These are phyloP conservation scores for Forbesichthys agassizii DNA, from an alignment of 2,113 vertebrate genomes.

Conservation along the genomic window DNA sequence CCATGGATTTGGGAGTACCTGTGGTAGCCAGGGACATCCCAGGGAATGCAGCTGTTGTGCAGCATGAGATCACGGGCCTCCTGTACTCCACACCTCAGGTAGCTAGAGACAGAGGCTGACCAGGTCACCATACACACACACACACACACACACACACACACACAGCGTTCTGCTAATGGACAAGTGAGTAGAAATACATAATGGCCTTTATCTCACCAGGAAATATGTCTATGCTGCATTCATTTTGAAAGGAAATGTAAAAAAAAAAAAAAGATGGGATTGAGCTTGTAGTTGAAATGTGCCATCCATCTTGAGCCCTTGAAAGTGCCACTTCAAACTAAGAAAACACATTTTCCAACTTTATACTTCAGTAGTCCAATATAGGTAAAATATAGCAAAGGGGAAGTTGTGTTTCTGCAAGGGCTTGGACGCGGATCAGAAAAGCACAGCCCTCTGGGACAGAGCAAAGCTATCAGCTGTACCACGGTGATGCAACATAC, in stretches of 20 bases:
- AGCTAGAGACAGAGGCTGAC: slow-evolving; percentile 22
- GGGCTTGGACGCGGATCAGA: slow-evolving; percentile 35
- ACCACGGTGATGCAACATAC: slow-evolving; percentile 34
- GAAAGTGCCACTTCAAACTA: not conserved
- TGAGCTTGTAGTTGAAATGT: no score
- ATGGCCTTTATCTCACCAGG: not conserved
- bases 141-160: not conserved
- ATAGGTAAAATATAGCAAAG: slow-evolving; percentile 27
- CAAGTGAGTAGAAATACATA: not conserved
- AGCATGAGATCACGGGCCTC: slow-evolving; percentile 84
- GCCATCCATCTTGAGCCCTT: not conserved
- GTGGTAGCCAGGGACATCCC: slow-evolving; percentile 89
- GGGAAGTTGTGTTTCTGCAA: slow-evolving; percentile 16
- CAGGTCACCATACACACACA: not conserved
- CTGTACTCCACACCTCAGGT: slow-evolving; percentile 88
- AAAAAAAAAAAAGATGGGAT: not conserved
- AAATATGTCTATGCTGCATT: not conserved
- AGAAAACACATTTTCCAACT: slow-evolving; percentile 15
- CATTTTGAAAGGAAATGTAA: no score
- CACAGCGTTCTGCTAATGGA: not conserved
- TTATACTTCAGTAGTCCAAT: slow-evolving; percentile 15
- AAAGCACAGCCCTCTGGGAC: slow-evolving; percentile 22
- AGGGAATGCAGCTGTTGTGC: slow-evolving; percentile 86
- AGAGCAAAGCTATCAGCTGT: slow-evolving; percentile 24
- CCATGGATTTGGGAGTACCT: slow-evolving; percentile 88